Evolutionary conservation across 1,140 invertebrate genomes (phyloP).

Genomic region (Thaumetopoea pityocampa): DNA sequence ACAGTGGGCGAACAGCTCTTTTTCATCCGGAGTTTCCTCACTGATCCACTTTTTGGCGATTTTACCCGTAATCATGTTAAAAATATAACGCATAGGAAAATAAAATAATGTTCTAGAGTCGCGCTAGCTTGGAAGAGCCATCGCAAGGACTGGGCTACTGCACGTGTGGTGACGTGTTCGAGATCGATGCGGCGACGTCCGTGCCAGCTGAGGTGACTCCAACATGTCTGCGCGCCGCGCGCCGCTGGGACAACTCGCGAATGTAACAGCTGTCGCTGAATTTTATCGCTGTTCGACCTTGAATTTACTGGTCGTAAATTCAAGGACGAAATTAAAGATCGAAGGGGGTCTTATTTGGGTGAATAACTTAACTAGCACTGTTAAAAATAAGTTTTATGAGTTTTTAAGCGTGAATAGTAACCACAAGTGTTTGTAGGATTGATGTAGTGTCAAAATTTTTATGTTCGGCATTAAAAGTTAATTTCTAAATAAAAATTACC

Average conservation of each 20-base stretch:
- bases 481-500: too few species aligned
- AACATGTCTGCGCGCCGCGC: slow-evolving; percentile 38
- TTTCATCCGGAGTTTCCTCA: slow-evolving; percentile 53
- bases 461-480: too few species aligned
- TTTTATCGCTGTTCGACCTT: slow-evolving; percentile 55
- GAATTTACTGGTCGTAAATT: slow-evolving; percentile 15
- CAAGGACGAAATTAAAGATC: not conserved
- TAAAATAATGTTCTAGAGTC: slow-evolving; percentile 17
- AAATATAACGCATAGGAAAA: slow-evolving; percentile 26
- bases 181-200: slow-evolving; percentile 62
- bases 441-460: too few species aligned
- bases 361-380: slow-evolving; percentile 3
- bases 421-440: not conserved
- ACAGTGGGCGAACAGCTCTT: slow-evolving; percentile 53
- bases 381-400: slow-evolving; percentile 5
- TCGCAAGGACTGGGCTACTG: slow-evolving; percentile 40
- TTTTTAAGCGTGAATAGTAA: not conserved
- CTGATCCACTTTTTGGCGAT: slow-evolving; percentile 58
- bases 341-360: not conserved
- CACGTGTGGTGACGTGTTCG: slow-evolving; percentile 33
- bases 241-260: slow-evolving; percentile 53
- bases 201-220: slow-evolving; percentile 32
- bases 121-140: slow-evolving; percentile 44
- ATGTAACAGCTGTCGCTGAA: slow-evolving; percentile 44
- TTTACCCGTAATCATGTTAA: slow-evolving; percentile 44